These are phyloP conservation scores for Acleris emargana DNA, from an alignment of 2,888 invertebrate species.

Conservation along the genomic window DNA sequence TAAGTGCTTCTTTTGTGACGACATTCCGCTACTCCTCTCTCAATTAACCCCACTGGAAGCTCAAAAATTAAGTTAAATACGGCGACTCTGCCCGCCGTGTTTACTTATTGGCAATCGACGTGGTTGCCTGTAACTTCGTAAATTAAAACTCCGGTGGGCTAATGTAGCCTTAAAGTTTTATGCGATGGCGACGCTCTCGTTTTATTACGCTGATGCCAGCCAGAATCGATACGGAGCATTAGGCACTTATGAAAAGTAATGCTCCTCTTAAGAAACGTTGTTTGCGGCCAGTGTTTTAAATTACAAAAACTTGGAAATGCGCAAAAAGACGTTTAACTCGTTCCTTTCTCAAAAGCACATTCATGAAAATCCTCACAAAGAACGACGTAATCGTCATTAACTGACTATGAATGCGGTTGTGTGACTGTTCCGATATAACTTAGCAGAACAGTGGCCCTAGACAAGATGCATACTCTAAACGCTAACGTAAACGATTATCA, in stretches of 20 bases:
- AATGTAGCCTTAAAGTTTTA: slow-evolving; percentile 52
- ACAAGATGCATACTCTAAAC: too few species aligned
- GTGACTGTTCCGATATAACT: too few species aligned
- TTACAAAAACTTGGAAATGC: too few species aligned
- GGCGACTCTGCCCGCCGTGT: slow-evolving; percentile 70
- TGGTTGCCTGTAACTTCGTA: slow-evolving; percentile 67
- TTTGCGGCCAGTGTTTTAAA: too few species aligned
- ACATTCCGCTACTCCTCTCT: slow-evolving; percentile 73
- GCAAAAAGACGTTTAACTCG: too few species aligned
- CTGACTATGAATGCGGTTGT: too few species aligned
- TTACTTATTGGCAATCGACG: slow-evolving; percentile 77
- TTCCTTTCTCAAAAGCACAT: too few species aligned
- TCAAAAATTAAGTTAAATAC: slow-evolving; percentile 84
- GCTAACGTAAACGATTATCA: too few species aligned
- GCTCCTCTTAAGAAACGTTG: not conserved
- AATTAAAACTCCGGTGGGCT: slow-evolving; percentile 63
- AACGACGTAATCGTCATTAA: too few species aligned
- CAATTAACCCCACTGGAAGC: slow-evolving; percentile 78
- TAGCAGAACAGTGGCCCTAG: too few species aligned
- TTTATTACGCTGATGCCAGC: slow-evolving; percentile 41
- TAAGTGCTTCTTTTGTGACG: slow-evolving; percentile 83
- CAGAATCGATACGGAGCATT: slow-evolving; percentile 41
- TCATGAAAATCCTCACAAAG: too few species aligned
- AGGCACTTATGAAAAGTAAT: slow-evolving; percentile 20
- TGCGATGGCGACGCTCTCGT: slow-evolving; percentile 40